Percentiles rank a stretch among this genome's conserved stretches.
phyloP scores from a whole-genome alignment of 2,797 vertebrate genomes.

The Rhinatrema bivittatum region DNA sequence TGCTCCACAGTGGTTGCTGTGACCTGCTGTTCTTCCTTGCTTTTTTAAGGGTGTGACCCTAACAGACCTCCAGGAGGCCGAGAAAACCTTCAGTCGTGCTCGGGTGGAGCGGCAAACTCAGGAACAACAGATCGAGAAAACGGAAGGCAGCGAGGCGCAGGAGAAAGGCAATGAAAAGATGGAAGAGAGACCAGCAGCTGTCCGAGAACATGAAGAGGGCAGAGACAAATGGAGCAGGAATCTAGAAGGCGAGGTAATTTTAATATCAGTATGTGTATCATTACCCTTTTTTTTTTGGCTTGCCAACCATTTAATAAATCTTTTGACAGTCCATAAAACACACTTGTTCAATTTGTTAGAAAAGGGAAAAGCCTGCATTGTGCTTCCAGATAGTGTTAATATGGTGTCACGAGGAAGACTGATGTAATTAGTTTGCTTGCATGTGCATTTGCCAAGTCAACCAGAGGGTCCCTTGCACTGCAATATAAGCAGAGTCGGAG shows the following conservation, averaged over 20 bases:
- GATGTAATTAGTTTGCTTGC: no score
- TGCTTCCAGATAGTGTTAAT: no score
- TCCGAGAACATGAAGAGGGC: constrained; percentile 15
- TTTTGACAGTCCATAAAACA: fast-evolving
- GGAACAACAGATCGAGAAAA: constrained; percentile 41
- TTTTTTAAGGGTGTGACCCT: constrained; percentile 89
- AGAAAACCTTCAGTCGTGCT: constrained; percentile 63
- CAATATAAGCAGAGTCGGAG: no score
- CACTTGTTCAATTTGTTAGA: no score
- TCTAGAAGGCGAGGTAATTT: constrained; percentile 57
- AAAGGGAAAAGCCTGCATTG: no score
- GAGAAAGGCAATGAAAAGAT: constrained; percentile 6
- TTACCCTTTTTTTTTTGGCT: not conserved
- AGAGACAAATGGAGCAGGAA: constrained; percentile 28
- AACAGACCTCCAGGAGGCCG: constrained; percentile 83
- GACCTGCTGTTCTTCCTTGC: no score
- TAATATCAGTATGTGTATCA: fast-evolving
- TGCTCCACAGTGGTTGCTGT: no score
- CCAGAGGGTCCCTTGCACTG: no score
- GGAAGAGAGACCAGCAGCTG: constrained; percentile 6
- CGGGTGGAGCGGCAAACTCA: constrained; percentile 46
- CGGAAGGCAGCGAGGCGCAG: fast-evolving
- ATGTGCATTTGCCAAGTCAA: no score
- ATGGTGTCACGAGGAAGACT: no score
- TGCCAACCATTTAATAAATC: not conserved